Evolutionary conservation across 2,797 vertebrate genomes (phyloP).

Genomic region (Scolopax bukidnonensis): DNA sequence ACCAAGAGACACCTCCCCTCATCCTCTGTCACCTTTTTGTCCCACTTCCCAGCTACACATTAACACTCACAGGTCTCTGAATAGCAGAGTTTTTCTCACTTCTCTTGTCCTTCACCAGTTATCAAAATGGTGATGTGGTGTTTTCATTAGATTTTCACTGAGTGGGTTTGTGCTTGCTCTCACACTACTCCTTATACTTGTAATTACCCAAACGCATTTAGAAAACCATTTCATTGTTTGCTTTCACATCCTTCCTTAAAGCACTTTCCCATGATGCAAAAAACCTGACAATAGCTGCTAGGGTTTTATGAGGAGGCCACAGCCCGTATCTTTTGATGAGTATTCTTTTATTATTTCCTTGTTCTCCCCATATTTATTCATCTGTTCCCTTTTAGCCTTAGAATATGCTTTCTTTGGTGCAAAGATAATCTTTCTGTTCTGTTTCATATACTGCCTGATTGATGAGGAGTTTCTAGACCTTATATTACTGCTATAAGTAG

Average conservation of each 20-base stretch:
- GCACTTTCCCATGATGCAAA: background rate
- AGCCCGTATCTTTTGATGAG: background rate
- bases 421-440: background rate
- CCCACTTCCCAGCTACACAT: background rate
- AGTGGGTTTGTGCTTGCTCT: background rate
- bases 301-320: background rate
- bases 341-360: slow-evolving; percentile 37
- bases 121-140: background rate
- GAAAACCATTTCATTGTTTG: background rate
- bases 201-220: background rate
- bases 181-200: background rate
- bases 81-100: background rate
- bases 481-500: background rate
- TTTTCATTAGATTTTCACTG: background rate
- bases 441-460: background rate
- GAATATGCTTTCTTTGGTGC: background rate
- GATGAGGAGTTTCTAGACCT: background rate
- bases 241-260: background rate
- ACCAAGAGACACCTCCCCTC: background rate
- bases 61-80: background rate
- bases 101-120: background rate
- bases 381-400: background rate
- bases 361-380: background rate
- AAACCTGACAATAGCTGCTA: background rate
- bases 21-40: background rate